These are phyloP conservation scores for Micrasema minimum DNA, from an alignment of 1,140 invertebrate genomes.

Conservation along the genomic window DNA sequence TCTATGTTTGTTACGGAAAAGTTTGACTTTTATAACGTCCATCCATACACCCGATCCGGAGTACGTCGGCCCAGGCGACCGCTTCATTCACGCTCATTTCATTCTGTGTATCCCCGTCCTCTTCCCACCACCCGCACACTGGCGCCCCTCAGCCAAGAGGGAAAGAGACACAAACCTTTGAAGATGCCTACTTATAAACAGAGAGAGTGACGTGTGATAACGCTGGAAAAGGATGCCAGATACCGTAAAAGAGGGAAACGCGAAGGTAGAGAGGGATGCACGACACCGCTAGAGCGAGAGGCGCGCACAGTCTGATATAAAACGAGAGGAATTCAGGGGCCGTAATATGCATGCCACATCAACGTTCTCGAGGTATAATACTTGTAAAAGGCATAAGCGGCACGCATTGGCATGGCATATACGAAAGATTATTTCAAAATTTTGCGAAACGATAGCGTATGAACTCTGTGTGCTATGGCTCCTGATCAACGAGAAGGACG, in stretches of 20 bases:
- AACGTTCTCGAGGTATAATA: too few relatives aligned
- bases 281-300: conserved; percentile 12
- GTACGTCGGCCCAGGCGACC: conserved; percentile 18
- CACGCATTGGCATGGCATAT: too few relatives aligned
- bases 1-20: conserved; percentile 40
- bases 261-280: conserved; percentile 14
- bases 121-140: conserved; percentile 6
- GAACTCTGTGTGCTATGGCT: too few relatives aligned
- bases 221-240: conserved; percentile 25
- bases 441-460: too few relatives aligned
- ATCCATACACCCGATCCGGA: conserved; percentile 31
- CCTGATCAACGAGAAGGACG: conserved; percentile 9
- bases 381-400: too few relatives aligned
- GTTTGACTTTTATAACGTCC: conserved; percentile 41
- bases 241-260: conserved; percentile 5
- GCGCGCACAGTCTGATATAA: conserved; percentile 1
- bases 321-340: conserved; percentile 23
- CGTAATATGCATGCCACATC: too few relatives aligned
- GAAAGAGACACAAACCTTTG: conserved; percentile 8
- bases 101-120: conserved; percentile 6
- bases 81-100: conserved; percentile 19
- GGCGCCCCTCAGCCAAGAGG: background rate
- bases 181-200: background rate
- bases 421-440: too few relatives aligned
- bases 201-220: conserved; percentile 29